Evolutionary conservation across 1,140 invertebrate genomes (phyloP), one percentile per base, ranked within the genome.

Genomic region (Pteromalus puparum): DNA sequence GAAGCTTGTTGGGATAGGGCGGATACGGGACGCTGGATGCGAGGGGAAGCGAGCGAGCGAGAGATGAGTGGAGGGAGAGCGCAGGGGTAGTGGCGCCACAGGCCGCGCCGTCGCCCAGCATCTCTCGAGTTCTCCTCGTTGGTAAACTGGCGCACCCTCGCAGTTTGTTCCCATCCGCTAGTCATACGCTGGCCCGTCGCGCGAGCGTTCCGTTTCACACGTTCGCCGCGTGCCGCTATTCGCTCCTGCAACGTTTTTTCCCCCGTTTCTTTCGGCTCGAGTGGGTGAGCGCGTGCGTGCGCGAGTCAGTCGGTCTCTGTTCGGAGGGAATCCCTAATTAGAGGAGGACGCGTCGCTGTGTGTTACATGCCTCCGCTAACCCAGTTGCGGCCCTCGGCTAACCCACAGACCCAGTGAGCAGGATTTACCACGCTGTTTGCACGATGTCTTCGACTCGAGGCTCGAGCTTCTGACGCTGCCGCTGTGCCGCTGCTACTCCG

Each of bases 41-140:
- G 26, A 28, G 67, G 34, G 53, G 61, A 18, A 48, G 70, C 42
- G 48, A 72, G 38, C 18, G 53, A 12, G 61, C 24, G 68, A 46
- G 81, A 75, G 74, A 75, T 46, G 48, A n/a, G n/a, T 80, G 67
- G 86, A 81, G 53, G 13, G 72, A 28, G 88, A 74, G 86, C 75
- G 86, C 85, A 88, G 88, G 87, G 86, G 88, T 86, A 90, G 90
- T 90, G 92, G 91, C 91, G 91, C 91, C 91, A 89, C 88, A 84
- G 89, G 89, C 92, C 89, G 92, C 92, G 92, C 92, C 92, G 92
- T 92, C 92, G 92, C 92, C 90, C 92, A 92, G 92, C 91, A 92
- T 92, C 91, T 91, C 89, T 90, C 88, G 90, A 87, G 88, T 86
- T 61, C 53, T 61, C 53, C 53, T 61, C 53, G 53, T 61, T 86